Conservation (phyloP, 2,888 invertebrate species). For the Amiota mariae region DNA sequence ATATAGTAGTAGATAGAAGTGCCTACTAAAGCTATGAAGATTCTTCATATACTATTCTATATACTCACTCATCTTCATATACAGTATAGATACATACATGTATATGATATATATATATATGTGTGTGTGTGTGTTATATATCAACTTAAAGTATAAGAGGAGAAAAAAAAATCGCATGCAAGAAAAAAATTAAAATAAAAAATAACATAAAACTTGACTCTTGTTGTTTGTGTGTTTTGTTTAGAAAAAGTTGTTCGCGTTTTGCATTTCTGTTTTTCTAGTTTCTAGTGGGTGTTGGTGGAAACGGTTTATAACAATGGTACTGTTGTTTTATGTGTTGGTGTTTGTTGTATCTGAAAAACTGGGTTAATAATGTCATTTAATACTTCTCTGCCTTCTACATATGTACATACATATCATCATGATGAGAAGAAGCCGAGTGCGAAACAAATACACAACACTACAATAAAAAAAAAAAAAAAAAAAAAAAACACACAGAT, state of each 20-base stretch:
- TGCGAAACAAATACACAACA: no score
- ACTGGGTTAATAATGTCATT: constrained; percentile 46
- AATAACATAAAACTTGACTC: constrained; percentile 3
- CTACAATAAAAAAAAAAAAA: not conserved
- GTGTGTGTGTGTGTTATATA: no score
- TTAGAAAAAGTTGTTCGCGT: not conserved
- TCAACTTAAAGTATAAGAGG: no score
- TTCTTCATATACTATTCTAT: no score
- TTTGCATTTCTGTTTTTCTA: constrained; percentile 31
- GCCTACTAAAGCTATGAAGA: not conserved
- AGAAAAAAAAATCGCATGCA: not conserved
- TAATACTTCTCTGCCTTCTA: constrained; percentile 17
- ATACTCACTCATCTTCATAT: no score
- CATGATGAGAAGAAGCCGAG: no score
- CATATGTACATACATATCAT: not conserved
- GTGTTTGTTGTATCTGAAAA: constrained; percentile 31
- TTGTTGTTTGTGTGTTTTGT: not conserved
- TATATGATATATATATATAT: no score
- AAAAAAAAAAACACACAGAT: constrained; percentile 11
- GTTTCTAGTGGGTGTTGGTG: constrained; percentile 23
- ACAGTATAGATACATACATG: not conserved
- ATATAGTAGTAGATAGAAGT: not conserved
- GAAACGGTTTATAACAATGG: constrained; percentile 17
- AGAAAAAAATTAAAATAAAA: not conserved
- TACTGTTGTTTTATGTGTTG: constrained; percentile 20